These are phyloP conservation scores for Oxyruncus cristatus DNA, from an alignment of 2,113 vertebrate genomes.

Conservation along the genomic window DNA sequence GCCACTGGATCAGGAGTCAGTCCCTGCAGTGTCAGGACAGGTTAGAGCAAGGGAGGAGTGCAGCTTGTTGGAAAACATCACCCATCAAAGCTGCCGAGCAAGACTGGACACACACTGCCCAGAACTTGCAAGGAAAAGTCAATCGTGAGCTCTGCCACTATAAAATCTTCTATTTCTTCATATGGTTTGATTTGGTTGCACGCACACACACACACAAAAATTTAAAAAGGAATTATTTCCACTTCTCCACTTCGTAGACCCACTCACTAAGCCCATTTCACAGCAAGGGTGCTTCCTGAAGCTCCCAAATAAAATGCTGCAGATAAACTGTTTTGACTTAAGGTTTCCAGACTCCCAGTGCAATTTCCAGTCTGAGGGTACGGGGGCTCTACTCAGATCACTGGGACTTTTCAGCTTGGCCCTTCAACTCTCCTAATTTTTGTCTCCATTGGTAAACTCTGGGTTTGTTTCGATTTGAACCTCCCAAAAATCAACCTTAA, in stretches of 20 bases:
- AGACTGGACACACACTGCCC: background rate
- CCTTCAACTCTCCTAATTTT: background rate
- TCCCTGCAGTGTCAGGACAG: conserved; percentile 6
- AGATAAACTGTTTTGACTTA: background rate
- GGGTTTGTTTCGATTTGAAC: background rate
- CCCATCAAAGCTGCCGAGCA: background rate
- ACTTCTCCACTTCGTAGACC: background rate
- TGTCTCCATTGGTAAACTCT: background rate
- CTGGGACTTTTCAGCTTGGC: background rate
- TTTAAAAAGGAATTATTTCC: background rate
- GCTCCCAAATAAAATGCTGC: background rate
- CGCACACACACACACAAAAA: background rate
- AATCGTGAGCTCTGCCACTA: background rate
- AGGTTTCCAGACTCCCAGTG: background rate
- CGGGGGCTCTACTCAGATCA: background rate
- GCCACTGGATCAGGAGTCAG: background rate
- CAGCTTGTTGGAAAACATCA: background rate
- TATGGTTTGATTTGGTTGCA: background rate
- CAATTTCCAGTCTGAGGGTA: background rate
- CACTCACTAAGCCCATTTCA: background rate
- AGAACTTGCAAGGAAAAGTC: background rate
- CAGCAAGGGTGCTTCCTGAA: background rate
- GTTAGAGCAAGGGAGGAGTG: background rate
- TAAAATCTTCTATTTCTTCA: background rate
- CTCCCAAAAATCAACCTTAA: background rate